Evolutionary conservation across 2,797 vertebrate genomes (phyloP).

Genomic region (Leucoraja ocellata): DNA sequence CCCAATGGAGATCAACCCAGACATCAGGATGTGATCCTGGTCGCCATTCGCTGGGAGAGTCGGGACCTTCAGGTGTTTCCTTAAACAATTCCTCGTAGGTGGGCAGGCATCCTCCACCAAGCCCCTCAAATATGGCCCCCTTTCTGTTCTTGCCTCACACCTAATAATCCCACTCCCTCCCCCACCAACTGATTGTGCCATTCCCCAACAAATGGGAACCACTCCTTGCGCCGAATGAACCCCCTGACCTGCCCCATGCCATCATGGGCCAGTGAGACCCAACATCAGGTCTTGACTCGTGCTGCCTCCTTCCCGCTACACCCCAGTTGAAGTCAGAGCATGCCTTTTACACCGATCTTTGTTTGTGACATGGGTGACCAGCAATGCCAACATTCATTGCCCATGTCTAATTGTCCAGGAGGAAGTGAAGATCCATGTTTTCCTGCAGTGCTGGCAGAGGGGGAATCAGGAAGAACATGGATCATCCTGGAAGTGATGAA

Average conservation of each 20-base stretch:
- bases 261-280: neutral
- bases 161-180: neutral
- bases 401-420: neutral
- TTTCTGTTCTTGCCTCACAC: neutral
- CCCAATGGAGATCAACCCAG: neutral
- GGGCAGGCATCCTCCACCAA: neutral
- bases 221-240: neutral
- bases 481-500: neutral
- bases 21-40: neutral
- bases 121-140: no score
- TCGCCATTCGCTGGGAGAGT: neutral
- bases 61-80: neutral
- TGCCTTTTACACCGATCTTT: neutral
- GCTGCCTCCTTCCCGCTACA: neutral
- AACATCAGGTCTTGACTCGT: neutral
- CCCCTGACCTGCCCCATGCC: neutral
- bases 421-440: neutral
- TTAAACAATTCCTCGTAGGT: neutral
- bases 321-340: neutral
- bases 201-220: neutral
- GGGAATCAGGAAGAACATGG: neutral
- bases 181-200: neutral
- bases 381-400: neutral
- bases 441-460: neutral
- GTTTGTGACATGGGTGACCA: neutral